phyloP scores from a whole-genome alignment of 2,113 vertebrate genomes.

The Halichoerus grypus region DNA sequence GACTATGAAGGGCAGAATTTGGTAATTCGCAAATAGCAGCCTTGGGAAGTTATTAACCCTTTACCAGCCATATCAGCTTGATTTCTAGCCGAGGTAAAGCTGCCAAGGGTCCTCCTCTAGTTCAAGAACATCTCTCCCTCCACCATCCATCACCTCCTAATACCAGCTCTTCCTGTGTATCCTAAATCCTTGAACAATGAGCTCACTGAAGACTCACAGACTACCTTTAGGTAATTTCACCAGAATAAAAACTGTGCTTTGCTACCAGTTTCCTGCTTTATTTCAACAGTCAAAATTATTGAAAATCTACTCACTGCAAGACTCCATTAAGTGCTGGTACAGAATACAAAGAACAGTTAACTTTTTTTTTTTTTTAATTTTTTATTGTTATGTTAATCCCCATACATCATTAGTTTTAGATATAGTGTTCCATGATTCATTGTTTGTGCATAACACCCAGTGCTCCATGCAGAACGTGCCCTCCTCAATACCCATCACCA shows the following conservation, averaged over 20 bases:
- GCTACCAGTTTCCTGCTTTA: not conserved
- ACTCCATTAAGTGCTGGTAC: not conserved
- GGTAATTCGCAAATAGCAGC: slow-evolving; percentile 38
- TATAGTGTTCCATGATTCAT: too few relatives aligned
- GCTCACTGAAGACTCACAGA: not conserved
- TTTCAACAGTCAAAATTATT: not conserved
- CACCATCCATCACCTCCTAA: not conserved
- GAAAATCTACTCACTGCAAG: not conserved
- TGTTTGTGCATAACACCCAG: too few relatives aligned
- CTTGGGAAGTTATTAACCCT: slow-evolving; percentile 43
- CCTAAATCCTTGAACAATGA: not conserved
- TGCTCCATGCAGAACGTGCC: too few relatives aligned
- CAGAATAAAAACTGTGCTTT: not conserved
- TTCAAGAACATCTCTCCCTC: not conserved
- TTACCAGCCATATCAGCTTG: not conserved
- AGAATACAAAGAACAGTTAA: not conserved
- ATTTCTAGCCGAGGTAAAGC: not conserved
- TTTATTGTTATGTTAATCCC: too few relatives aligned
- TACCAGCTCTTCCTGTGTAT: not conserved
- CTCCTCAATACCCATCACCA: too few relatives aligned
- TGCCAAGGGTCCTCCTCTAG: not conserved
- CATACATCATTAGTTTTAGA: too few relatives aligned
- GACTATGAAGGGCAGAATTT: slow-evolving; percentile 40
- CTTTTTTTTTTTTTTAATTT: not conserved
- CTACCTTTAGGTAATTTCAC: not conserved